These are phyloP conservation scores for Leptocoma aspasia DNA, from an alignment of 2,113 vertebrate species.

Conservation along the genomic window DNA sequence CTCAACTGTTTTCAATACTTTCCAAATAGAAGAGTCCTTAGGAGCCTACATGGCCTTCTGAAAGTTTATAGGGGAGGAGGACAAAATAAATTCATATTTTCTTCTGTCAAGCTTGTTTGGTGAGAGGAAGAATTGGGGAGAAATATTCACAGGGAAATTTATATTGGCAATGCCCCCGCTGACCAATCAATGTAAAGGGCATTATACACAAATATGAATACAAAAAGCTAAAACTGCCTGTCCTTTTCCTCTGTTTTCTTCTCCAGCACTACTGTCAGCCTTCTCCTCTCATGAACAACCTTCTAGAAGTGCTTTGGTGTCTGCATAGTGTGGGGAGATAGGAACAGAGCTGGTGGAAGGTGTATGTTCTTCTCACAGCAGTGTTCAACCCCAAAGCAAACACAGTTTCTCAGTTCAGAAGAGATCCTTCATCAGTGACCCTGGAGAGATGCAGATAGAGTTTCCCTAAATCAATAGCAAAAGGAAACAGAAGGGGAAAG, in stretches of 20 bases:
- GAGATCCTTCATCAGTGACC: neutral
- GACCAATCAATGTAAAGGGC: neutral
- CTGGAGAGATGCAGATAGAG: neutral
- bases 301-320: neutral
- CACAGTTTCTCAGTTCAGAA: neutral
- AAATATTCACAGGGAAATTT: neutral
- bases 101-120: neutral
- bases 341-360: neutral
- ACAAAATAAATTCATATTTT: neutral
- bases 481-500: neutral
- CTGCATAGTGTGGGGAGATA: neutral
- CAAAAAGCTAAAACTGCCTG: neutral
- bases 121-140: neutral
- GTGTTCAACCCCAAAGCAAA: neutral
- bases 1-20: neutral
- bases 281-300: neutral
- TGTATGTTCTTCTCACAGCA: neutral
- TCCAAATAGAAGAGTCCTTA: conserved; percentile 2
- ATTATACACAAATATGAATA: neutral
- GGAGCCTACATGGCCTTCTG: neutral
- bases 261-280: neutral
- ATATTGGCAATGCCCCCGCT: neutral
- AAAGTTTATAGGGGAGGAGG: neutral
- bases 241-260: neutral
- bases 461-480: neutral